phyloP scores from a whole-genome alignment of 92 coral and sea anemone species.

The Pocillopora grandis region DNA sequence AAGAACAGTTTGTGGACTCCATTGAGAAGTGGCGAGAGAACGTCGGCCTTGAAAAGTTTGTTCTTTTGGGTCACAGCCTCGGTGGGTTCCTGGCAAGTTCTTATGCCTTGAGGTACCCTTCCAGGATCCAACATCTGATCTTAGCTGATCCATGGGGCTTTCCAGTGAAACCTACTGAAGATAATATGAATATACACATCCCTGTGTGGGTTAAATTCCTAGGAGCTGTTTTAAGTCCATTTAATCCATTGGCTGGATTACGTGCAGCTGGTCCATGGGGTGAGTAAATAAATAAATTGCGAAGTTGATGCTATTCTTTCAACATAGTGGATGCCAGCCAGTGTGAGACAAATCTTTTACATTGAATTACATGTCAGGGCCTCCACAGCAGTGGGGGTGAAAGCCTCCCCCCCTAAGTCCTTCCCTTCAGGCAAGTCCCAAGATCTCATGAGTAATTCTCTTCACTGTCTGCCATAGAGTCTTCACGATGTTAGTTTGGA shows the following conservation, averaged over 20 bases:
- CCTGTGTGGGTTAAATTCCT: constrained; percentile 92
- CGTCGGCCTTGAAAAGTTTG: constrained; percentile 86
- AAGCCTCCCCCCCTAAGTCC: no score
- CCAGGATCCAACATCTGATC: constrained; percentile 82
- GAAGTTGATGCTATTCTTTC: no score
- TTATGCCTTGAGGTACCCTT: constrained; percentile 83
- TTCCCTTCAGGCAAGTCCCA: no score
- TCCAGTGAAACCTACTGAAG: constrained; percentile 83
- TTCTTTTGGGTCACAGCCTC: constrained; percentile 89
- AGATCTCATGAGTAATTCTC: no score
- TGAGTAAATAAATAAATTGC: constrained; percentile 28
- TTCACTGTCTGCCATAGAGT: no score
- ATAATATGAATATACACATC: constrained; percentile 53
- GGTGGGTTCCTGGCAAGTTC: constrained; percentile 93
- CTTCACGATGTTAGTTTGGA: no score
- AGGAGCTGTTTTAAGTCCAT: constrained; percentile 88
- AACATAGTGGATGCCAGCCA: no score
- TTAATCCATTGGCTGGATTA: constrained; percentile 90
- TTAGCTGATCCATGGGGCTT: constrained; percentile 99
- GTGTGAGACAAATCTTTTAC: no score
- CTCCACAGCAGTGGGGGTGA: no score
- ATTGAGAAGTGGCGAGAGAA: constrained; percentile 86
- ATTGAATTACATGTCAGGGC: no score
- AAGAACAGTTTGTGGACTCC: constrained; percentile 87
- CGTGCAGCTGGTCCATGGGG: constrained; percentile 98